Base-by-base conservation (phyloP, 2,888 invertebrate genomes). In the Pristionchus arcanus region DNA sequence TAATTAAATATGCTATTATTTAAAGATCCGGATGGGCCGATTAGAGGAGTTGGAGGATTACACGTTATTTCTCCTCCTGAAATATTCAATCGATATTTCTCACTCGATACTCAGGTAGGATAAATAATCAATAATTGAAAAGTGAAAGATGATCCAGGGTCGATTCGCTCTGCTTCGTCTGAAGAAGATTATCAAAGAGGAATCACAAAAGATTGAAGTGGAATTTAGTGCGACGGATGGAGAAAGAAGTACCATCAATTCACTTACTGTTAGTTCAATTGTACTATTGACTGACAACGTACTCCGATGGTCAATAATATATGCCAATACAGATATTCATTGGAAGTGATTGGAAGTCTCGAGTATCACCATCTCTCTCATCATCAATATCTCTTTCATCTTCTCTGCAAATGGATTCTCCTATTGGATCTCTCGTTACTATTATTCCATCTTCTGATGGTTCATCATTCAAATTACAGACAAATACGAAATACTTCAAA, bases 41-140 rank as follows among this genome's bases (percentile, higher is more conserved):
- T 85, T 11, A 49, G 7, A 19, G 85, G 85, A n/a, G 59, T 63
- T 1, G 63, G 85, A 19, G 63, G 59, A n/a, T 49, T 85, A 11
- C 85, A 85, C 21, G 28, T 25, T 15, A 49, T 85, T 3, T 59
- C 55, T 21, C 59, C 85, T 34, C 85, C 85, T 34, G 59, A 31
- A 4, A 59, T 85, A 34, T 85, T 85, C 85, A 85, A 85, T 55
- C 59, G 42, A 85, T 63, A 85, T 21, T 85, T 85, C 59, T 85
- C 85, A 15, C 85, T 85, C 9, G 85, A 85, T 34, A 63, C 37
- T 34, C 85, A 85, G 63, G 85, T 85, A 85, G 53, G 4, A 2
- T 7, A 42, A 19, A 59, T 13, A 25, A 59, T 55, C 19, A 37
- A 85, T 34, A 85, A 15, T 53, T 63, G 25, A n/a, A 21, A 31